Evolutionary conservation across 2,797 vertebrate genomes (phyloP), one percentile per base, ranked within the genome.

Genomic region (Synaphobranchus kaupii): DNA sequence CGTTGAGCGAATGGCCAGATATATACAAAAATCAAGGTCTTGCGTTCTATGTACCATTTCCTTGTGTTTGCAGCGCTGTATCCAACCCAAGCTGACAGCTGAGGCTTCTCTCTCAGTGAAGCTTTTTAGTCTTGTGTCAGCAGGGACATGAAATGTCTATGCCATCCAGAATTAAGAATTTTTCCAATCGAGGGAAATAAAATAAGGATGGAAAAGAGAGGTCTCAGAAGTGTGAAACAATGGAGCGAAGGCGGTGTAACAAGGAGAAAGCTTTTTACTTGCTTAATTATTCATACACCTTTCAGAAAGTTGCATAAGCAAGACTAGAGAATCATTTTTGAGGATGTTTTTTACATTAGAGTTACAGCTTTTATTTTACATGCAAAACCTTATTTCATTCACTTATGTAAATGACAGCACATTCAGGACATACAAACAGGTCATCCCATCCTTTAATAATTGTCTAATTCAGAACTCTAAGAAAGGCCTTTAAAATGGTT

Each of bases 61-160:
- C 39, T 7, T 60, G 58, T 31, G 17, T 83, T 12, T 66, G n/a
- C 56, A 52, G 78, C 9, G 25, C 28, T 48, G 17, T 25, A 73
- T 63, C 76, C 80, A 52, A 86, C 8, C 52, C 13, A 3, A 84
- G 48, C 48, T 56, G 81, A 84, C 86, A 87, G 63, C 50, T 25
- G 48, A 39, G 60, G 58, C n/a, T 20, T 50, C 31, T 1, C 80
- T 86, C 56, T 68, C 28, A 87, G 82, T 71, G 31, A 71, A 20
- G 86, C 63, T 56, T 73, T 22, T 73, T 34, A 84, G 52, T 60
- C 63, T 31, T 2, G 15, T n/a, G 54, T 83, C 78, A 44, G 63
- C 56, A 22, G 58, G 60, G 48, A 83, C 63, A 87, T 87, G 63
- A 87, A 84, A 84, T 83, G 81, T 87, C 84, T 83, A 87, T 71